Evolutionary conservation across 2,888 invertebrate genomes (phyloP), one percentile per base, ranked within the genome.

Genomic region (Ennomos erosarius): DNA sequence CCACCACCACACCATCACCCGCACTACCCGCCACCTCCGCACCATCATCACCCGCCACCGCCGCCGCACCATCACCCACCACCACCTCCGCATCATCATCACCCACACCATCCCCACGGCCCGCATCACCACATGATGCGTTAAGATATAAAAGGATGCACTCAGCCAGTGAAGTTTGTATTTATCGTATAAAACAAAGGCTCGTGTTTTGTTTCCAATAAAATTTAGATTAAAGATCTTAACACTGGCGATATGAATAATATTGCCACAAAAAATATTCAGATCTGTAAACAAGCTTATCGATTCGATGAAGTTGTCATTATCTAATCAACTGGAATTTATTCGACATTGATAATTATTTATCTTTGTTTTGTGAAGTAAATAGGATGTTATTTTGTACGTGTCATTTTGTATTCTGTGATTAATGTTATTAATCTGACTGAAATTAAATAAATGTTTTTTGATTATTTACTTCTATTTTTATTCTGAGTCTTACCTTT

Each of bases 51-150:
- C 5, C 65, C 61, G 0, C 65, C 62, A 8, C 64, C 66, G 10
- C 70, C 69, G 26, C 74, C 48, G 45, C 69, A 64, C 40, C 60
- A 54, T 59, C 68, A 13, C 53, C 64, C 38, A 39, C 67, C 54
- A 46, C 57, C 55, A 44, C 67, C 8, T 60, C 44, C 58, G 36
- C 58, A 59, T 46, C 54, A 56, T 11, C 59, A 48, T 43, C 58
- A 59, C 34, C 63, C 69, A 0, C 64, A 65, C 8, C 57, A 64
- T 11, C 67, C 50, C 55, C 58, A 56, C 63, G 9, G 65, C 56
- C 39, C 58, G 10, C 56, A 66, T 1, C 63, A 64, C 8, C 58
- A 65, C 40, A 39, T 55, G 33, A 35, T 46, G 51, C 66, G 66
- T 11, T 56, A 55, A 57, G 26, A 26, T 26, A 3, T 26, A 26